Evolutionary conservation across 2,113 vertebrate species (phyloP).

Genomic region (Meles meles): DNA sequence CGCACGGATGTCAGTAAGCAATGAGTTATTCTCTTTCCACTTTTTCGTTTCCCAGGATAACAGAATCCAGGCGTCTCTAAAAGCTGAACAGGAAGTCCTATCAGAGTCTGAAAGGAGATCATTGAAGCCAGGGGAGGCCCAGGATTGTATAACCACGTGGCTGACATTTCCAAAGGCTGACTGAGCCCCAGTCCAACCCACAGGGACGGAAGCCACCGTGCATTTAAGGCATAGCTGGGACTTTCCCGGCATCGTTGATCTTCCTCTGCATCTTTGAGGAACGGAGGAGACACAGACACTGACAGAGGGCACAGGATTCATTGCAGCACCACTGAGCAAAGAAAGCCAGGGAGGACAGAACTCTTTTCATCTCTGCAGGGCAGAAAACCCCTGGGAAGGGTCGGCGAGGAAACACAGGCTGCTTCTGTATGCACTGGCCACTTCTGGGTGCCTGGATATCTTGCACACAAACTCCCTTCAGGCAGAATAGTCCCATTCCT

Average conservation of each 20-base stretch:
- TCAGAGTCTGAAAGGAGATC: background rate
- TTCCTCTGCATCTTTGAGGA: conserved; percentile 18
- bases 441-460: background rate
- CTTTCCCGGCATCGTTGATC: background rate
- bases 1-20: fast-evolving
- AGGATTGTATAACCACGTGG: fast-evolving
- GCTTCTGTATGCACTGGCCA: background rate
- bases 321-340: background rate
- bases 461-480: background rate
- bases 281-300: background rate
- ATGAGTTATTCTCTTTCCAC: background rate
- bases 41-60: background rate
- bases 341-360: conserved; percentile 47
- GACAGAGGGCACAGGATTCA: conserved; percentile 53
- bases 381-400: background rate
- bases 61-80: conserved; percentile 47
- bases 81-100: background rate
- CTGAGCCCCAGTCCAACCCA: background rate
- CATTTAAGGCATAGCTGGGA: background rate
- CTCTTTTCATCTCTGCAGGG: background rate
- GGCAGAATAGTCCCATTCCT: background rate
- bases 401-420: background rate
- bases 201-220: background rate
- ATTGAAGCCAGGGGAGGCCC: background rate
- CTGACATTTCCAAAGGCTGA: background rate